These are phyloP conservation scores for Meriones unguiculatus DNA, from an alignment of 2,113 vertebrate species.

Conservation along the genomic window DNA sequence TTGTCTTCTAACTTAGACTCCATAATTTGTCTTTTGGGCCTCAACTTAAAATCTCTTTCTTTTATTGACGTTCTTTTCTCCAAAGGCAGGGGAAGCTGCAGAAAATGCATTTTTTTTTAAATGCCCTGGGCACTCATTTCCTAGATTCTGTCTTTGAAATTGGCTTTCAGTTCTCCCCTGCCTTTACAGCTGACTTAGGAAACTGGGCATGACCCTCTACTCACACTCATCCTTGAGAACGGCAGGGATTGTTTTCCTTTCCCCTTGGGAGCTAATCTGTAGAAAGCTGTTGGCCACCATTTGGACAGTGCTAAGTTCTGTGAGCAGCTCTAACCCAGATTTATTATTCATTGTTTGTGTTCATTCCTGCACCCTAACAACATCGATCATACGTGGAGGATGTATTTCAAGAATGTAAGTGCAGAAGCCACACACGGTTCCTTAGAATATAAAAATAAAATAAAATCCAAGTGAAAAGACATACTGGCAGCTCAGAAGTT, in stretches of 20 bases:
- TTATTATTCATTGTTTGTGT: conserved; percentile 46
- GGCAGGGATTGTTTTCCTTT: not conserved
- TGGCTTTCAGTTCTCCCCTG: conserved; percentile 35
- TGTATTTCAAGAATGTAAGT: not conserved
- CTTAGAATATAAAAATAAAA: not conserved
- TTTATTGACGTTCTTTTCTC: conserved; percentile 48
- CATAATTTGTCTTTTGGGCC: conserved; percentile 4
- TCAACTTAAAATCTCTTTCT: conserved; percentile 20
- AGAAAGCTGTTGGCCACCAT: conserved; percentile 28
- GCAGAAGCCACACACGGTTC: not conserved
- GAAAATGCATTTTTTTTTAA: conserved; percentile 21
- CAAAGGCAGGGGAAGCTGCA: not conserved
- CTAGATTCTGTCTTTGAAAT: conserved; percentile 36
- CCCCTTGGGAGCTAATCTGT: conserved; percentile 18
- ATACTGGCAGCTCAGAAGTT: not conserved
- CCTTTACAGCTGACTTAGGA: conserved; percentile 13
- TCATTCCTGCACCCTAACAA: not conserved
- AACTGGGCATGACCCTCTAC: not conserved
- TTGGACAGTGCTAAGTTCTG: not conserved
- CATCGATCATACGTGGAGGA: not conserved
- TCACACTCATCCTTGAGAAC: not conserved
- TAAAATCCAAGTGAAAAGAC: not conserved
- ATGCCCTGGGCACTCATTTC: conserved; percentile 27
- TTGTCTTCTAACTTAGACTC: not conserved
- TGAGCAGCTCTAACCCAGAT: not conserved